phyloP scores from a whole-genome alignment of 2,113 vertebrate species.

The Chaenogobius annularis region DNA sequence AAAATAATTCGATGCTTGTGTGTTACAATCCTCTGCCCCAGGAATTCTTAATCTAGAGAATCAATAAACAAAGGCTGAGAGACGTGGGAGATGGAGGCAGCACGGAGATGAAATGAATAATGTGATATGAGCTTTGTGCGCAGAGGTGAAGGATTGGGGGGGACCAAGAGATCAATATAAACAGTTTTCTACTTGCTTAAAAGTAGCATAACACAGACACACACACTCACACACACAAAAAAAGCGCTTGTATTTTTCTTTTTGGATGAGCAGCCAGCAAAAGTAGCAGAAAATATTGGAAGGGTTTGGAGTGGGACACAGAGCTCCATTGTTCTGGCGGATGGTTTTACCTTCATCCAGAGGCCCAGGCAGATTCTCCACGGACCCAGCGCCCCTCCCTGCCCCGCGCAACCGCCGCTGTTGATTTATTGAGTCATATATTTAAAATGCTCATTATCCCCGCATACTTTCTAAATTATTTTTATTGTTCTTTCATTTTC shows the following conservation, averaged over 20 bases:
- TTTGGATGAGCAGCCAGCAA: constrained; percentile 21
- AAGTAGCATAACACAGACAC: constrained; percentile 11
- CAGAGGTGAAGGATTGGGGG: constrained; percentile 17
- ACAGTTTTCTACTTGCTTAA: constrained; percentile 21
- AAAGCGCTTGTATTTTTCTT: constrained; percentile 3
- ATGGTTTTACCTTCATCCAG: constrained; percentile 75
- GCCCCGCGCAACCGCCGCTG: constrained; percentile 56
- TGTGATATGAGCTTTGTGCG: constrained; percentile 51
- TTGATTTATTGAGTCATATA: constrained; percentile 82
- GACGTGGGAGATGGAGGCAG: constrained; percentile 34
- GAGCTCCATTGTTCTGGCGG: constrained; percentile 88
- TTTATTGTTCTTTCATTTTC: constrained; percentile 18
- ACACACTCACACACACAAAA: too few relatives aligned
- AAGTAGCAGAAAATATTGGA: constrained; percentile 43
- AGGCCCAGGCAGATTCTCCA: constrained; percentile 67
- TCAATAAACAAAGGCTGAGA: constrained; percentile 96
- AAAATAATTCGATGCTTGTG: constrained; percentile 99
- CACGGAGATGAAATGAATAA: constrained; percentile 62
- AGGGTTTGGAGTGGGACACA: constrained; percentile 79
- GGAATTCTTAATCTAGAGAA: constrained; percentile 99
- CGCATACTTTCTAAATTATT: constrained; percentile 58
- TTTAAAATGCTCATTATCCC: constrained; percentile 78
- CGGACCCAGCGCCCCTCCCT: constrained; percentile 52
- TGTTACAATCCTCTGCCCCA: constrained; percentile 98
- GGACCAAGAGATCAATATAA: constrained; percentile 31